A percentile compares a stretch with the other conserved stretches of the same genome.
phyloP scores from a whole-genome alignment of 2,797 vertebrate genomes.

The Siniperca obscura region DNA sequence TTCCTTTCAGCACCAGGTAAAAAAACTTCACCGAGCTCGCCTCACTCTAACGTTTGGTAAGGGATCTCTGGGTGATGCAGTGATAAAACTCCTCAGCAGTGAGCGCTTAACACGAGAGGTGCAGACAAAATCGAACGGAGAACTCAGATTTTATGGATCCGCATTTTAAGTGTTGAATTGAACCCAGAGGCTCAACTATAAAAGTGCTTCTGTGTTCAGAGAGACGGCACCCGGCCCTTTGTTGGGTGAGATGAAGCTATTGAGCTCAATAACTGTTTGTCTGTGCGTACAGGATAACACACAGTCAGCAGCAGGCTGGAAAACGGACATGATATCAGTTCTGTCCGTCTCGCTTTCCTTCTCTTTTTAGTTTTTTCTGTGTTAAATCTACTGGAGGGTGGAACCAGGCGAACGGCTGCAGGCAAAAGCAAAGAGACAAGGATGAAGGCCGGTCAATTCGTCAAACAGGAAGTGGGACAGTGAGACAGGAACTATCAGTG shows the following conservation, averaged over 20 bases:
- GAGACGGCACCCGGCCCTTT: background rate
- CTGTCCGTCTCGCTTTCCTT: background rate
- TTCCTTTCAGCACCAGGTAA: background rate
- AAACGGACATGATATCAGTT: background rate
- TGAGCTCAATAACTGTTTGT: slow-evolving; percentile 24
- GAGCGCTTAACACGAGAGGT: background rate
- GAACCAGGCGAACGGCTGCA: background rate
- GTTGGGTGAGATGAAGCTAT: background rate
- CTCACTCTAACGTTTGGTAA: background rate
- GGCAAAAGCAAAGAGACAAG: background rate
- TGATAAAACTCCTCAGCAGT: background rate
- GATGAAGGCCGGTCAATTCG: background rate
- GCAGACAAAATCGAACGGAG: background rate
- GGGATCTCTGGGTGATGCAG: background rate
- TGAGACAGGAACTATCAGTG: background rate
- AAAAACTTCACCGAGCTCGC: background rate
- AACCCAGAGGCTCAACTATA: slow-evolving; percentile 3
- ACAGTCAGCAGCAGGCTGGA: slow-evolving; percentile 4
- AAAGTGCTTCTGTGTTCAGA: background rate
- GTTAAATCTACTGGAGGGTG: background rate
- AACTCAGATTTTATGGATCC: slow-evolving; percentile 15
- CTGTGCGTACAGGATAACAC: background rate
- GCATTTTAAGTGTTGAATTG: background rate
- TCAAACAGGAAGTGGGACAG: slow-evolving; percentile 33
- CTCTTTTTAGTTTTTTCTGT: background rate